Evolutionary conservation across 1,140 invertebrate genomes (phyloP), one percentile per base, ranked within the genome.

Genomic region (Drosophila athabasca): DNA sequence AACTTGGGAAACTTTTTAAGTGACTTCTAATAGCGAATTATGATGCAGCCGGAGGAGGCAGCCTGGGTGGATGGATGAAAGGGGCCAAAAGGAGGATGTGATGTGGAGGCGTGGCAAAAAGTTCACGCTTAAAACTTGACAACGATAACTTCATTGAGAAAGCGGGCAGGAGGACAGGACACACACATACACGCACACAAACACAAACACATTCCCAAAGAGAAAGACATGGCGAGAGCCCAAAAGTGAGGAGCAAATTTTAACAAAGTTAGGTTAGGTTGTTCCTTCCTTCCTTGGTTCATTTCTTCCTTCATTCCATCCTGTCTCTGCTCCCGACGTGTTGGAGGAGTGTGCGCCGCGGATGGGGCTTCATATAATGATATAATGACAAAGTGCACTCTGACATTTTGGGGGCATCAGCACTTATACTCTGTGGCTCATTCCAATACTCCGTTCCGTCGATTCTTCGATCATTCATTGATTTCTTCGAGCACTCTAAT

Each of bases 1-100:
- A 85, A 85, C 82, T 85, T 87, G 69, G 69, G 31, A 85, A 85
- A 85, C 52, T 85, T 85, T 87, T 87, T 85, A 85, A 85, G 82
- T 85, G 82, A 85, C 82, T 85, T 85, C 82, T 85, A 85, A 85
- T 85, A 87, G 82, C 82, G 78, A 85, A 85, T 85, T 85, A 85
- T 85, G 83, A 85, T 85, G 82, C 68, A 67, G 74, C 57, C 71
- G 11, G 35, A 39, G 8, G 35, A 1, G 35, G 35, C 4, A 5
- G 17, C 17, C 17, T 9, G 35, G 26, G 8, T 39, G 35, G 26
- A 19, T 6, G 44, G 19, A 39, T 5, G 35, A 11, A 39, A 13
- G 24, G 24, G 24, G 35, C 35, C 35, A 13, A 39, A 41, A 13
- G 17, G 17, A 22, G 9, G 24, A 45, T 59, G 39, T 39, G 46